Evolutionary conservation across 1,140 invertebrate genomes (phyloP).

Genomic region (Drosophila ohnishii): DNA sequence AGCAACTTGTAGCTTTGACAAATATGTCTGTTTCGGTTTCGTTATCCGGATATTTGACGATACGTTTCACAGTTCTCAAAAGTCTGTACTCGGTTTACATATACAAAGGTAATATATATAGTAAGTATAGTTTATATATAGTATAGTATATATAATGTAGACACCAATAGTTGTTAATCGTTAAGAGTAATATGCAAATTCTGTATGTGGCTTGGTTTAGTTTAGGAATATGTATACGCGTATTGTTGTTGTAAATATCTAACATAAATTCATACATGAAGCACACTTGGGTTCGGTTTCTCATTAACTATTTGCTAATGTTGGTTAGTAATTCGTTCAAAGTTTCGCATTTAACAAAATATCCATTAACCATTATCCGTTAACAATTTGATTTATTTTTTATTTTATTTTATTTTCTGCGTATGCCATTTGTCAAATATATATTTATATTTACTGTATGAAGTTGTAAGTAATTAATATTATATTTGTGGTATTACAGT

Average conservation of each 20-base stretch:
- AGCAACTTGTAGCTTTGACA: conserved; percentile 45
- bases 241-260: conserved; percentile 69
- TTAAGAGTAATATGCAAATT: conserved; percentile 69
- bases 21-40: conserved; percentile 50
- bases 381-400: conserved; percentile 61
- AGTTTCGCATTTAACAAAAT: conserved; percentile 65
- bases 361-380: conserved; percentile 44
- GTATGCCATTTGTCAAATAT: conserved; percentile 21
- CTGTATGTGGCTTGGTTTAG: conserved; percentile 52
- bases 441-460: conserved; percentile 41
- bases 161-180: conserved; percentile 73
- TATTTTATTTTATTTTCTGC: conserved; percentile 10
- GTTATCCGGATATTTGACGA: conserved; percentile 49
- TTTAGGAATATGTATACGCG: conserved; percentile 57
- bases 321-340: conserved; percentile 43
- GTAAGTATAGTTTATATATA: conserved; percentile 55
- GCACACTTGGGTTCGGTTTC: conserved; percentile 82
- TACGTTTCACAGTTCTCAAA: conserved; percentile 59
- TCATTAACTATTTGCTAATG: conserved; percentile 56
- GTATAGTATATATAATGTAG: conserved; percentile 57
- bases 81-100: conserved; percentile 72
- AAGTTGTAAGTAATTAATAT: conserved; percentile 51
- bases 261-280: conserved; percentile 82
- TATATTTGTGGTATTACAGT: conserved; percentile 68
- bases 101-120: conserved; percentile 53